Evolutionary conservation across 1,140 invertebrate species (phyloP), one percentile per base, ranked within the genome.

Genomic region (Papilio glaucus): DNA sequence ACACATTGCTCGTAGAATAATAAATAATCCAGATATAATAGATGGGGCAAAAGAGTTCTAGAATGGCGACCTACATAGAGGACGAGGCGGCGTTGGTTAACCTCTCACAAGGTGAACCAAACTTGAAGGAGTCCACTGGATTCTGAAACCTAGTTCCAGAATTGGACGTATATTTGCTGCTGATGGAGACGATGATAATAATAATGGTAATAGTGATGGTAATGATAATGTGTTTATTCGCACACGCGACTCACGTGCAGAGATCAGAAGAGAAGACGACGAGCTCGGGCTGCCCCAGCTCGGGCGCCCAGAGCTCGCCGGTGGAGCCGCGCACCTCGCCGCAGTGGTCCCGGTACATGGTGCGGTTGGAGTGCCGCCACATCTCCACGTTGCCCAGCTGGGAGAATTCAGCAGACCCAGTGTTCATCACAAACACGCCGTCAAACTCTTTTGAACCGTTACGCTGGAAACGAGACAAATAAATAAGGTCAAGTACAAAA

Each of bases 291-390:
- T 95, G 85, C 2, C 93, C 85, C 9, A 95, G 83, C 72, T 94
- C 86, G 0, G 96, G 96, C 53, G 96, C 96, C 94, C 96, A 97
- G 0, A 97, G 89, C 92, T 97, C 96, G 0, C 97, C 97, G 3
- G 95, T 95, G 1, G 95, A 95, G 37, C 97, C 97, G 74, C 94
- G 93, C 0, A 97, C 94, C 10, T 77, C 71, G 4, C 94, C 95
- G 83, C 97, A 97, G 45, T 94, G 88, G 7, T 88, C 92, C 0
- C 93, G 39, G 85, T 94, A 95, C 15, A 89, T 72, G 0, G 95
- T 95, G 42, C 88, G 86, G n/a, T 91, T 90, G 4, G 89, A 90
- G 67, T 94, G 93, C 86, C 96, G 95, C 97, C 97, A 97, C 75
- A 94, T 83, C 65, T 94, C 93, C 10, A 97, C 74, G 9, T 94